A percentile compares a stretch with the other conserved stretches of the same genome.
These are phyloP conservation scores for Zosterops hypoxanthus DNA, from an alignment of 2,113 vertebrate species.

Conservation along the genomic window DNA sequence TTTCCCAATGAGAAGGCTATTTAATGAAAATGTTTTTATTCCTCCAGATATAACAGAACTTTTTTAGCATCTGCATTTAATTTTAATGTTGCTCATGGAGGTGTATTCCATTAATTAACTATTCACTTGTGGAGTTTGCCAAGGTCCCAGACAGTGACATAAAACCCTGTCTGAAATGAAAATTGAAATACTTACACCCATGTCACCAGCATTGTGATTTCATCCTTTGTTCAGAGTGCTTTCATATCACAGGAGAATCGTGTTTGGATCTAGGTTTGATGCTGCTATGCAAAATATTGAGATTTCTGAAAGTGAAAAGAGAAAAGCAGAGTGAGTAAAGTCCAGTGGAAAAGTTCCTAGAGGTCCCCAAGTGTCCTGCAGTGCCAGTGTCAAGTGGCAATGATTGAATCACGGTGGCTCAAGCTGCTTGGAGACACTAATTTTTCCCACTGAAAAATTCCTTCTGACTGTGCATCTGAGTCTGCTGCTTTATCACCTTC, in stretches of 20 bases:
- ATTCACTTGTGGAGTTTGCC: neutral
- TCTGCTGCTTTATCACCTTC: neutral
- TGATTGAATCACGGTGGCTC: accelerated
- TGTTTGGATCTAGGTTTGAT: neutral
- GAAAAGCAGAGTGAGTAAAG: neutral
- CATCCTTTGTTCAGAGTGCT: neutral
- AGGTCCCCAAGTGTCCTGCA: neutral
- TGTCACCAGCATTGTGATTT: neutral
- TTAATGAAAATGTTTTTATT: neutral
- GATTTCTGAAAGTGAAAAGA: neutral
- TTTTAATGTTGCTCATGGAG: neutral
- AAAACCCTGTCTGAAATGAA: neutral
- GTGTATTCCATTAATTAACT: neutral
- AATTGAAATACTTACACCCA: neutral
- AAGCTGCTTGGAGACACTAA: neutral
- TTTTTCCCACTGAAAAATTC: neutral
- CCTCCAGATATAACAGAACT: neutral
- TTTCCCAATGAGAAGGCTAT: neutral
- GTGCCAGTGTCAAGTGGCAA: neutral
- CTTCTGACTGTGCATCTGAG: neutral
- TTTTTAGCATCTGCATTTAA: neutral
- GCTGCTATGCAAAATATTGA: neutral
- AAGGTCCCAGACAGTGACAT: neutral
- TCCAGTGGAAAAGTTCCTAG: neutral
- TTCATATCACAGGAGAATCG: neutral